Evolutionary conservation across 2,888 invertebrate genomes (phyloP), one percentile per base, ranked within the genome.

Genomic region (Thumatha senex): DNA sequence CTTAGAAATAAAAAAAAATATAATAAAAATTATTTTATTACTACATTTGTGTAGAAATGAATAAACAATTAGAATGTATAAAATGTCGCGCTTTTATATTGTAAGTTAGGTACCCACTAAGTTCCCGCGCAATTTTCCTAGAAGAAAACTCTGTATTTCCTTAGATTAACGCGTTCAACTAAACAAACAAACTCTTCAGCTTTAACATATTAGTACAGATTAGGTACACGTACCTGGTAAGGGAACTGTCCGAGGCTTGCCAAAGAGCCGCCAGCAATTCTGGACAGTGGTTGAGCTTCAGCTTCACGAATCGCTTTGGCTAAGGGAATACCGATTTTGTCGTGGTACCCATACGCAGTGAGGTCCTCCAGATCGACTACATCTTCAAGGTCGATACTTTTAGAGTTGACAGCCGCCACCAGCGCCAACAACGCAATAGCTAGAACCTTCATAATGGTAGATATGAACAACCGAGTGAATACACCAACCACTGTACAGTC

Each of bases 201-300:
- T n/a, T n/a, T n/a, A n/a, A n/a, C n/a, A n/a, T n/a, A n/a, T n/a
- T n/a, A n/a, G n/a, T n/a, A n/a, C n/a, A n/a, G n/a, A n/a, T n/a
- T n/a, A n/a, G n/a, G n/a, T n/a, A 40, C 9, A 44, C 24, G 50
- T 57, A 74, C 76, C 64, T 74, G 72, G 48, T 65, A 54, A 2
- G 70, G 70, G 48, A 68, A 61, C 34, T 73, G 55, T 2, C 70
- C 73, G 13, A 58, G 42, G 0, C 31, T 13, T 11, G 69, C 33
- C 0, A 29, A 0, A 0, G 46, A 41, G 10, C 76, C 76, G 24
- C 71, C 74, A 1, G 65, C 59, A 8, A 76, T 75, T 55, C 73
- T 71, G 36, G 39, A 15, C 1, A 7, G 11, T 15, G 24, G 45
- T 11, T 54, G 54, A 5, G 35, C 36, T 43, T 62, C 61, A 13